Evolutionary conservation across 1,140 invertebrate species (phyloP).

Genomic region (Ruditapes philippinarum): DNA sequence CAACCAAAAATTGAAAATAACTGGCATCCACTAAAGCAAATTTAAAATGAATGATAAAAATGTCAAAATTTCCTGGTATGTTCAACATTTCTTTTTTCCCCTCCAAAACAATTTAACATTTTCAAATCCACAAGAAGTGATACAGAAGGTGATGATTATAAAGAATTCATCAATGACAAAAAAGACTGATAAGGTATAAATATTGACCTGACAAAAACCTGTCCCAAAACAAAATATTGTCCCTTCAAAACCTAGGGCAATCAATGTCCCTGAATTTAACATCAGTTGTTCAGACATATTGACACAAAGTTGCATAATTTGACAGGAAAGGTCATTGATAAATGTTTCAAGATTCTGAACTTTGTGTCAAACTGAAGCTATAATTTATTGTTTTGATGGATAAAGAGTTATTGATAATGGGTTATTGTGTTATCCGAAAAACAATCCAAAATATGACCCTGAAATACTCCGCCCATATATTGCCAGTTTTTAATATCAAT

Average conservation of each 20-base stretch:
- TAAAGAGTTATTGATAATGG: neutral
- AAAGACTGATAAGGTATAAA: neutral
- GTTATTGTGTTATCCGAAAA: neutral
- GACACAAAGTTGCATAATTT: neutral
- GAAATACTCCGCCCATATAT: too few relatives aligned
- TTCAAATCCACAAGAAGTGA: too few relatives aligned
- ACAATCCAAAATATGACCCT: neutral
- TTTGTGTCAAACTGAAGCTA: neutral
- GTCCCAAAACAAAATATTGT: neutral
- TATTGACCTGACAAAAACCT: neutral
- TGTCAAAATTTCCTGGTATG: too few relatives aligned
- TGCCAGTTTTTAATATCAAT: too few relatives aligned
- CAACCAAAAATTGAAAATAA: too few relatives aligned
- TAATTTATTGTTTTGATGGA: neutral
- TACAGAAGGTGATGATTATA: neutral
- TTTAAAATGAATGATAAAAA: too few relatives aligned
- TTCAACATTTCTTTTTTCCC: too few relatives aligned
- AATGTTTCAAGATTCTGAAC: neutral
- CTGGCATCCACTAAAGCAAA: too few relatives aligned
- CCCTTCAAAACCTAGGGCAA: conserved; percentile 9
- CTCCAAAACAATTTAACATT: too few relatives aligned
- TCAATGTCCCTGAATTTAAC: neutral
- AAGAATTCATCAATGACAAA: neutral
- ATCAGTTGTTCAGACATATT: neutral
- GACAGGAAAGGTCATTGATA: neutral